Percentiles rank a stretch among this genome's conserved stretches.
These are phyloP conservation scores for Lagodon rhomboides DNA, from an alignment of 2,797 vertebrate species.

Conservation along the genomic window DNA sequence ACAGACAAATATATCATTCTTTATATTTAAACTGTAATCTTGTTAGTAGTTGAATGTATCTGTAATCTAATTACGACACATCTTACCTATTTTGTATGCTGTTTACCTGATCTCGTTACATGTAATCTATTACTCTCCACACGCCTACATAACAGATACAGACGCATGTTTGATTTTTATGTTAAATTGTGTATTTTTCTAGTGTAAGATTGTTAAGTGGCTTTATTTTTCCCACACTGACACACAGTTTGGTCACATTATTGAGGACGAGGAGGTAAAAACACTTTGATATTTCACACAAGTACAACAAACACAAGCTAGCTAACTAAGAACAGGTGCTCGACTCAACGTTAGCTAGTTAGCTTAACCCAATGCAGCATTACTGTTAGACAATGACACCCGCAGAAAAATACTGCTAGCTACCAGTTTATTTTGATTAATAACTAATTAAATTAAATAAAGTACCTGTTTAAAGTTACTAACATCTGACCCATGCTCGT, in stretches of 20 bases:
- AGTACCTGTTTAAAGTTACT: constrained; percentile 13
- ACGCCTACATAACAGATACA: neutral
- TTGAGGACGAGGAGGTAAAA: neutral
- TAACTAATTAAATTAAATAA: too few species aligned
- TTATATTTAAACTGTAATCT: too few species aligned
- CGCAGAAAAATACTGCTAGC: too few species aligned
- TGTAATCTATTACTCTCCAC: too few species aligned
- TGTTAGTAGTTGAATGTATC: too few species aligned
- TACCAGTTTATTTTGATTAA: too few species aligned
- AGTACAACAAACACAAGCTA: too few species aligned
- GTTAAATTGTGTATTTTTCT: neutral
- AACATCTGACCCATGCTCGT: neutral
- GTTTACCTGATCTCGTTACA: too few species aligned
- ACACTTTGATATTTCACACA: neutral
- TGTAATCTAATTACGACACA: too few species aligned
- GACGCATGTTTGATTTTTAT: neutral
- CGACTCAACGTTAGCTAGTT: neutral
- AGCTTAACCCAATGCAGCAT: neutral
- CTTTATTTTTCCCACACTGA: neutral
- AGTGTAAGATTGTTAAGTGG: neutral
- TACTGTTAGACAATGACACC: too few species aligned
- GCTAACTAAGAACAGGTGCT: neutral
- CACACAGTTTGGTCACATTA: neutral
- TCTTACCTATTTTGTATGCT: too few species aligned
- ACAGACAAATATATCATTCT: too few species aligned